Evolutionary conservation across 2,888 invertebrate species (phyloP), one percentile per base, ranked within the genome.

Genomic region (Syritta pipiens): DNA sequence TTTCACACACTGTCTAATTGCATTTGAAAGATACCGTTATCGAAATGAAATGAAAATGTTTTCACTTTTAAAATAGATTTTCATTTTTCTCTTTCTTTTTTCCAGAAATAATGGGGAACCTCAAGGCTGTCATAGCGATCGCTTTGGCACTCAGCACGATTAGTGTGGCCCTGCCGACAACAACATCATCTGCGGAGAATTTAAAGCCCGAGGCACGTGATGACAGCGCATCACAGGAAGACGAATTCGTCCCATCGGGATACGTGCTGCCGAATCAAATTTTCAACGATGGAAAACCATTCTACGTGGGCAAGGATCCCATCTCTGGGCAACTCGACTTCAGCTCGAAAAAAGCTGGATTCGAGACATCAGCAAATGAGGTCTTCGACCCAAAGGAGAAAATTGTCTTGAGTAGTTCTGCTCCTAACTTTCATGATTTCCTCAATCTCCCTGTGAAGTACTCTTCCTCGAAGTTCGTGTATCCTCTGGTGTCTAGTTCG

Each of bases 211-310:
- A 87, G 81, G 87, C 87, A 3, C 84, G 87, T 2, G 83, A 75
- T 62, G 84, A 84, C n/a, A 69, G 77, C 20, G 82, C 79, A 5
- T 85, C 85, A 3, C 86, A 84, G 19, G 88, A 88, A 32, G 87
- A 88, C 9, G 86, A 87, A 7, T 71, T 88, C 1, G 85, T 88
- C 28, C 85, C 87, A 0, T 85, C 83, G 12, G 86, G 86, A 28
- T 89, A 88, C 65, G 86, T 89, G 26, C 81, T 89, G 5, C 91
- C 91, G 9, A 91, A 91, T 83, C 91, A 90, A 83, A 91, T 92
- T 37, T 92, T 93, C 84, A 93, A 93, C 84, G 92, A 92, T 74
- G 93, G 93, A 10, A 92, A 92, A 83, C 93, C 93, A 0, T 93
- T 93, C 84, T 93, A 93, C 67, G 89, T 93, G 4, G 92, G 92